Base-by-base conservation (phyloP, 2,888 invertebrate genomes). In the Pachliopta kotzebuea region DNA sequence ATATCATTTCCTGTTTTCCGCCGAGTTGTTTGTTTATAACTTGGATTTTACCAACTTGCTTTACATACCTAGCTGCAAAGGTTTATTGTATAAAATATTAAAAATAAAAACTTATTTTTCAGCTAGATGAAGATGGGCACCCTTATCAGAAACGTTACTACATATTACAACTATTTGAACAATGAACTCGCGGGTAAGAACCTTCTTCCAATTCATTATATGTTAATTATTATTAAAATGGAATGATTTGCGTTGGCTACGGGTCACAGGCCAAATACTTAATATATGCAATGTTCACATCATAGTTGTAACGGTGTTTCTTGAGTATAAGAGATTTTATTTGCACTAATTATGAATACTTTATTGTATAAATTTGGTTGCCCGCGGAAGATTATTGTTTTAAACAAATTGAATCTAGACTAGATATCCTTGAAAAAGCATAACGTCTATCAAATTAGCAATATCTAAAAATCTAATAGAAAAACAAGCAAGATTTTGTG, bases 111-210 rank as follows among this genome's bases (percentile, higher is more conserved):
- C 31, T 56, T 20, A n/a, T 18, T n/a, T 60, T 52, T 65, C 65
- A 65, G 65, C 17, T 24, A 4, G 8, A 23, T 18, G 37, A 75
- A 69, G 29, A 90, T 90, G 90, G 88, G 85, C 56, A 84, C 87
- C 8, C 63, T 90, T 52, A 75, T 88, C 63, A 71, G 78, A 29
- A 90, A 88, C 66, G 78, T 90, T 50, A 84, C 89, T 3, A 70
- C 78, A 29, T 87, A 83, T 70, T 91, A 89, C 71, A 80, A 79
- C 61, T 89, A 79, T 67, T 69, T 91, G 14, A 90, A 89, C 74
- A 79, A 86, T 69, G 90, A 90, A 65, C 70, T 90, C 31, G 90
- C 90, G 62, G 90, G 90, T 90, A 72, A 75, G 72, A 23, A 60
- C 49, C 56, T 60, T 60, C 58, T 42, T 55, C 52, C 63, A 57